Base-by-base conservation (phyloP, 2,888 invertebrate genomes). In the Spicauda simplicius region DNA sequence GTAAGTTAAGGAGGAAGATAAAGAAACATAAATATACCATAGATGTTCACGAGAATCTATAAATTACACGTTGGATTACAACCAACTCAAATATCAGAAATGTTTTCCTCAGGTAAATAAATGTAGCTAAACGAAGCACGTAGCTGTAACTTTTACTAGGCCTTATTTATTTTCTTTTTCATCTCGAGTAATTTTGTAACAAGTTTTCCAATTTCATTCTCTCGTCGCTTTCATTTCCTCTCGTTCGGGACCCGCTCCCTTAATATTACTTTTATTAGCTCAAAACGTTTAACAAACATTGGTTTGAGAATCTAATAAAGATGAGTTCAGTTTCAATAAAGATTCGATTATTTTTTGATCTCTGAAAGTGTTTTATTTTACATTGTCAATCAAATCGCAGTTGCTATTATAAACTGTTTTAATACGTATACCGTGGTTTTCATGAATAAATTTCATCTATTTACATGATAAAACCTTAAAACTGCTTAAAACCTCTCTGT, bases 141-240 rank as follows among this genome's bases (percentile, higher is more conserved):
- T 82, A 80, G 73, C 76, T 75, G 80, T 80, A 89, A 90, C 87
- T 79, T 90, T 87, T 84, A 80, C 82, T 81, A 84, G 78, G 80
- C 82, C 80, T 84, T 88, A 85, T 88, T 89, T 88, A 88, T 89
- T 91, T 89, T 86, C 79, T 88, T 84, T 89, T 89, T 88, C 88
- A 85, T 88, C 85, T 83, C 82, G 76, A 83, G 86, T 88, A 89
- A 91, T 91, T 90, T 85, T 84, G 86, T 90, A 90, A 90, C 91
- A 92, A 92, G 91, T 92, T 93, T 92, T 91, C 91, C 92, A 92
- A 93, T 92, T 93, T 92, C 89, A 88, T 90, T 91, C 88, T 90
- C 87, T 90, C 85, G 83, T 87, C 84, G 88, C 86, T 89, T 89
- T 90, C 92, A 92, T 93, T 92, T 93, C 91, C 91, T 91, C 86